Conservation (phyloP, 2,113 vertebrate species). For the Dasyprocta punctata region DNA sequence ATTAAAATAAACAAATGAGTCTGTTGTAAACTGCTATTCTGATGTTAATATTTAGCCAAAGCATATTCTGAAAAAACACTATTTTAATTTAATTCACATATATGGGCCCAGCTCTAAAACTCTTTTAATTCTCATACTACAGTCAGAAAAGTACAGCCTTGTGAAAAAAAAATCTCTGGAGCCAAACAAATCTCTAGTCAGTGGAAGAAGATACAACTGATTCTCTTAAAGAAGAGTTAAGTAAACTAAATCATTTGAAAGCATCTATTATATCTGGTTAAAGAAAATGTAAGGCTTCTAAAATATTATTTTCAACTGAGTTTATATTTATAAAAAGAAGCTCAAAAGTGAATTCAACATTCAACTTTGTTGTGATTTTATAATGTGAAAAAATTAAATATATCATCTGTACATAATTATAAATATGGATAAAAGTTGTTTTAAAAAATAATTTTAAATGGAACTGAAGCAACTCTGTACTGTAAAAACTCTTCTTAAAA, state of each 20-base stretch:
- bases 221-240: neutral
- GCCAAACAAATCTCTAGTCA: neutral
- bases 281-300: neutral
- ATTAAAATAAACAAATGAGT: conserved; percentile 21
- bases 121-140: neutral
- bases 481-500: neutral
- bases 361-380: neutral
- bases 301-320: conserved; percentile 38
- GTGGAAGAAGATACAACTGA: neutral
- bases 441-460: neutral
- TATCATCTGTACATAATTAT: conserved; percentile 14
- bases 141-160: conserved; percentile 26
- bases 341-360: neutral
- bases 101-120: conserved; percentile 6
- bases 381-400: neutral
- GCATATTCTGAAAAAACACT: conserved; percentile 38
- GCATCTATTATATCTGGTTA: neutral
- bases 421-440: neutral
- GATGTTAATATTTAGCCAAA: neutral
- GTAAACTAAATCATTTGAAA: neutral
- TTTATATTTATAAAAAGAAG: conserved; percentile 39
- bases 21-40: conserved; percentile 43
- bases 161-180: neutral
- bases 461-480: neutral
- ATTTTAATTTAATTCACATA: conserved; percentile 51